Conservation (phyloP, 1,140 invertebrate genomes). For the Kradibia gibbosae region DNA sequence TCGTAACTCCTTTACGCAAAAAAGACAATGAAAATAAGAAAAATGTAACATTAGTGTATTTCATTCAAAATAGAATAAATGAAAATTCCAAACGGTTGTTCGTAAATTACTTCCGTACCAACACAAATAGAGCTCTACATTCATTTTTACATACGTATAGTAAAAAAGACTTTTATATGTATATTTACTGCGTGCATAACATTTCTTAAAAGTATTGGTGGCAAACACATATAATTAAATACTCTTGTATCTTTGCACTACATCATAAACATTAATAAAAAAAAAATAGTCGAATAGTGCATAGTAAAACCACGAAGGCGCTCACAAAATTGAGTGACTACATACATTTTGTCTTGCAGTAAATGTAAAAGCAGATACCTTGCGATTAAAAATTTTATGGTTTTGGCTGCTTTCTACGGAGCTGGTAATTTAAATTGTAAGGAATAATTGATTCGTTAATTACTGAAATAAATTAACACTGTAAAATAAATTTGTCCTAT, state of each 20-base stretch:
- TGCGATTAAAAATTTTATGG: neutral
- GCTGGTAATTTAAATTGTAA: no score
- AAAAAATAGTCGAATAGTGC: neutral
- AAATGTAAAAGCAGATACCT: neutral
- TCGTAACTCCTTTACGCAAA: no score
- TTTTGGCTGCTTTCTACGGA: no score
- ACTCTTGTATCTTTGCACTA: neutral
- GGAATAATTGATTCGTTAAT: neutral
- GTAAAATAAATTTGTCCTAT: neutral
- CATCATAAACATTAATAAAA: slow-evolving; percentile 16
- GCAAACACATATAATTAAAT: neutral
- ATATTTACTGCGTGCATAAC: neutral
- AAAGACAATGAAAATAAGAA: neutral
- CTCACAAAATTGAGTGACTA: neutral
- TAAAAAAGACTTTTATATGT: neutral
- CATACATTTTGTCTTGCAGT: neutral
- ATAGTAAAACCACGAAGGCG: neutral
- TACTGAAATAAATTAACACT: neutral
- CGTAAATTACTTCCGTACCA: neutral
- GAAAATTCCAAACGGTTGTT: neutral
- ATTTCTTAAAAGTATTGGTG: neutral
- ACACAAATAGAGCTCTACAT: neutral
- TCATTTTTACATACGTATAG: neutral
- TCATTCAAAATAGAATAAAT: neutral
- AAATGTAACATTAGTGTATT: neutral